These are phyloP conservation scores for Meriones unguiculatus DNA, from an alignment of 2,113 vertebrate species.

Conservation along the genomic window DNA sequence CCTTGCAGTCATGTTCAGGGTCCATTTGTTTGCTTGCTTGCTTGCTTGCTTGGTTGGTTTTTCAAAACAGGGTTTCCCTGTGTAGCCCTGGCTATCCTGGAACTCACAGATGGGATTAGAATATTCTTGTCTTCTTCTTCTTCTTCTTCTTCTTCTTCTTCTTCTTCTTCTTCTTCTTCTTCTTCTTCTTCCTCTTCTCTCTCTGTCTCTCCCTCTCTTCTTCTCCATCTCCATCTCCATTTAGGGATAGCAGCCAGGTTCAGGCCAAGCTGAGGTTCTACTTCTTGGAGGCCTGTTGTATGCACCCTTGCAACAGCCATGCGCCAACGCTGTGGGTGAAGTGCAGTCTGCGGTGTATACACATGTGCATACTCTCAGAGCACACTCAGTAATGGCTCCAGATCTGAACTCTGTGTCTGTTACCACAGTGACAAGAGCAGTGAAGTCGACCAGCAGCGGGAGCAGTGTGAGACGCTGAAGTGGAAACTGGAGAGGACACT, in stretches of 20 bases:
- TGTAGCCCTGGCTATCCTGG: background rate
- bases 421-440: conserved; percentile 81
- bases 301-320: background rate
- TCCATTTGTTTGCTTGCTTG: rapidly evolving
- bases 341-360: rapidly evolving
- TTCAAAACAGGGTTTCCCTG: background rate
- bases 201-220: too few species aligned
- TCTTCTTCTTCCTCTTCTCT: too few species aligned
- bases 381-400: background rate
- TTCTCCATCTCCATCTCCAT: background rate
- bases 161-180: too few species aligned
- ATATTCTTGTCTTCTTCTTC: too few species aligned
- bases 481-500: conserved; percentile 84
- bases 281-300: background rate
- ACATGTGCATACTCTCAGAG: rapidly evolving
- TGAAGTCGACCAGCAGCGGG: conserved; percentile 82
- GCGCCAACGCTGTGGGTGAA: rapidly evolving
- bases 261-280: background rate
- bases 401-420: background rate
- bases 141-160: background rate
- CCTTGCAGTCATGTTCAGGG: background rate
- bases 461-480: conserved; percentile 86
- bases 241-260: background rate
- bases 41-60: background rate
- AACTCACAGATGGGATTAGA: background rate